Conservation (phyloP, 1,140 invertebrate genomes). For the Delia radicum region DNA sequence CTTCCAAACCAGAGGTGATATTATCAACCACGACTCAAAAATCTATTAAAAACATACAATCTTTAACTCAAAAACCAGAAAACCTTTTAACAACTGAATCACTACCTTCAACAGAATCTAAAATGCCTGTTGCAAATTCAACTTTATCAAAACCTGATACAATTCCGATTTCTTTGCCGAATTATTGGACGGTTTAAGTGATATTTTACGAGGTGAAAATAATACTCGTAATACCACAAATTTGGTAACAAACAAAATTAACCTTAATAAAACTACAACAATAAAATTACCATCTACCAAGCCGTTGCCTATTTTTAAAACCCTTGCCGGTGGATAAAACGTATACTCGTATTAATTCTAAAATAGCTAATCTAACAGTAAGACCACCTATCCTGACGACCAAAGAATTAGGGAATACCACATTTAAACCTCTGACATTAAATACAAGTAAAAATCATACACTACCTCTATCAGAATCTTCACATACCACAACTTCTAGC, state of each 20-base stretch:
- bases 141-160: not conserved
- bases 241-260: not conserved
- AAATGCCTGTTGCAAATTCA: not conserved
- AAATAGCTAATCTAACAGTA: constrained; percentile 47
- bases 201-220: not conserved
- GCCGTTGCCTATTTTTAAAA: constrained; percentile 45
- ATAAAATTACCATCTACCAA: constrained; percentile 14
- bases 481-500: not conserved
- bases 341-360: constrained; percentile 48
- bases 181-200: constrained; percentile 1
- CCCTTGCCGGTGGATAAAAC: constrained; percentile 39
- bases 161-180: not conserved
- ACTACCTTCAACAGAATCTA: not conserved
- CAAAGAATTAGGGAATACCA: constrained; percentile 24
- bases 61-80: not conserved
- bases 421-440: constrained; percentile 31
- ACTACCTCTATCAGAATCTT: not conserved
- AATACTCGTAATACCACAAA: not conserved
- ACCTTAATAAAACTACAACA: not conserved
- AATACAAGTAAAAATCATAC: constrained; percentile 24
- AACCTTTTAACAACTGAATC: not conserved
- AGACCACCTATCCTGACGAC: constrained; percentile 33
- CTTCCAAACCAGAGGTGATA: not conserved
- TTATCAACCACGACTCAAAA: not conserved
- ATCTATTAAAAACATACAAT: not conserved